phyloP scores from a whole-genome alignment of 2,888 invertebrate species.

The Macaria liturata region DNA sequence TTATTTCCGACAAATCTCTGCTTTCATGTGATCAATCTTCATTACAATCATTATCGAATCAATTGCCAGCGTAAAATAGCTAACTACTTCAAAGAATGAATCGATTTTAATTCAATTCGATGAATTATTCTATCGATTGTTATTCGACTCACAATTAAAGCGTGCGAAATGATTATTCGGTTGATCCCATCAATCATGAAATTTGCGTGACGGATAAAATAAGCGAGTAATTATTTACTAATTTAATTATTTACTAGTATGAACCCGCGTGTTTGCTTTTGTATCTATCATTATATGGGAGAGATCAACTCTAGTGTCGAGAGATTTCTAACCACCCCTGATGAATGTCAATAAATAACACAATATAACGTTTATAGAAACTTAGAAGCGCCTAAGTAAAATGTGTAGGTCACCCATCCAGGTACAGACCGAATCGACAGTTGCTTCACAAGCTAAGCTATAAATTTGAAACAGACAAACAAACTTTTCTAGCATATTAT shows the following conservation, averaged over 20 bases:
- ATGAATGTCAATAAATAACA: too few species aligned
- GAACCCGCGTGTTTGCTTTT: too few species aligned
- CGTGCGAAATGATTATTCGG: constrained; percentile 17
- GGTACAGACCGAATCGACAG: too few species aligned
- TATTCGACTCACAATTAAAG: constrained; percentile 11
- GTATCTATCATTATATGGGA: too few species aligned
- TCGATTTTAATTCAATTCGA: constrained; percentile 13
- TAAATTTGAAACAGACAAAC: too few species aligned
- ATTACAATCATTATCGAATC: constrained; percentile 42
- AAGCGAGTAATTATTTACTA: background rate
- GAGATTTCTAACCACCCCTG: too few species aligned
- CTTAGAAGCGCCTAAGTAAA: too few species aligned
- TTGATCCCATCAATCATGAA: constrained; percentile 5
- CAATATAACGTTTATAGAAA: too few species aligned
- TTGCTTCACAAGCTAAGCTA: too few species aligned
- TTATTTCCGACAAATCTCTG: constrained; percentile 49
- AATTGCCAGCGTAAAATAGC: constrained; percentile 10
- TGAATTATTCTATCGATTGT: constrained; percentile 13
- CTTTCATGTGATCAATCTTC: constrained; percentile 58
- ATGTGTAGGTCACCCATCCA: too few species aligned
- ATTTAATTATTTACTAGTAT: background rate
- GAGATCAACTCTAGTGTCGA: too few species aligned
- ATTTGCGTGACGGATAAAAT: constrained; percentile 10
- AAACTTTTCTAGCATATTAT: too few species aligned
- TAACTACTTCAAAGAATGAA: constrained; percentile 10